phyloP scores from a whole-genome alignment of 2,113 vertebrate species.

The Elachura formosa region DNA sequence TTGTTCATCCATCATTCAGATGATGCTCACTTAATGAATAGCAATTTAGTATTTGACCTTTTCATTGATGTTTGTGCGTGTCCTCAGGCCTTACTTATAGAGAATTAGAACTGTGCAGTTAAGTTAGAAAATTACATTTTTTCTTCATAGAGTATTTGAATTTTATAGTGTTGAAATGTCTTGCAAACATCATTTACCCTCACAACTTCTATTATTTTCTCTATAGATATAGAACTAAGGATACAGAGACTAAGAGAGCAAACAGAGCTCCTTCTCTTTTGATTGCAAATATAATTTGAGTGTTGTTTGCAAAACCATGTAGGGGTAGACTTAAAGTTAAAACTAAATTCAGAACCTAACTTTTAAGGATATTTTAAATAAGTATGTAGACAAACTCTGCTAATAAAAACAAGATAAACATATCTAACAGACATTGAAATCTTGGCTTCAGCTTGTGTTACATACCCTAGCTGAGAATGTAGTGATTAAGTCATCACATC shows the following conservation, averaged over 20 bases:
- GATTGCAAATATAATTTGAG: background rate
- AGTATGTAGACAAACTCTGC: background rate
- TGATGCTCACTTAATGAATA: background rate
- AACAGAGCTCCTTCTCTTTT: background rate
- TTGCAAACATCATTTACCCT: background rate
- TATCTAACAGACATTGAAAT: background rate
- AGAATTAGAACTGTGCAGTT: background rate
- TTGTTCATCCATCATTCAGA: background rate
- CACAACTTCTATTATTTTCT: background rate
- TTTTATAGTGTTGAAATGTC: background rate
- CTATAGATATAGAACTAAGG: background rate
- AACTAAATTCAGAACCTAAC: background rate
- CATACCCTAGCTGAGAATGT: slow-evolving; percentile 48
- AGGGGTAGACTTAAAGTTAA: background rate
- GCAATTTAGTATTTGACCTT: background rate
- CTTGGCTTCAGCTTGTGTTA: slow-evolving; percentile 1
- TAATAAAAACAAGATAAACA: slow-evolving; percentile 13
- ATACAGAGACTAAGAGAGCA: background rate
- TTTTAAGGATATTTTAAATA: slow-evolving; percentile 1
- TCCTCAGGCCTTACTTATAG: background rate
- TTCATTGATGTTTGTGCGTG: background rate
- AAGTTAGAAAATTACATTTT: background rate
- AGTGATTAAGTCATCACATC: background rate
- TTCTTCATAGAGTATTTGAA: background rate
- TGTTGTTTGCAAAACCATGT: background rate